These are phyloP conservation scores for Danaus melanippus DNA, from an alignment of 1,140 invertebrate genomes.

Conservation along the genomic window DNA sequence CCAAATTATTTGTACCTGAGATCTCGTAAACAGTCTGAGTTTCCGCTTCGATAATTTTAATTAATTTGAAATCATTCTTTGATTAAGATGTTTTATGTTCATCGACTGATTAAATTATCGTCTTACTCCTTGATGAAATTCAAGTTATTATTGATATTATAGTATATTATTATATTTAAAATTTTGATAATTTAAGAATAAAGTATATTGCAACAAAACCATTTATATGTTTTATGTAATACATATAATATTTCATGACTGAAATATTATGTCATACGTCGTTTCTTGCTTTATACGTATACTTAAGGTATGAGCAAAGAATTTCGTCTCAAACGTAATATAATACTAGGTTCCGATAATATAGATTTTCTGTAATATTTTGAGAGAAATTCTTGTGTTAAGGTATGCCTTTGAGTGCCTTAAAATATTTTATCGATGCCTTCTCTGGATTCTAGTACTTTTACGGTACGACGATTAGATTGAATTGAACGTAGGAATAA, in stretches of 20 bases:
- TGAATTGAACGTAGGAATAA: slow-evolving; percentile 11
- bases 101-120: too few species aligned
- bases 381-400: slow-evolving; percentile 13
- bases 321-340: slow-evolving; percentile 6
- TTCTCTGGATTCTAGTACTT: slow-evolving; percentile 9
- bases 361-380: slow-evolving; percentile 18
- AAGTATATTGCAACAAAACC: too few species aligned
- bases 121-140: neutral
- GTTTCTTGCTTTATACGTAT: too few species aligned
- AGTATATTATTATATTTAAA: neutral
- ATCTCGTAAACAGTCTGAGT: slow-evolving; percentile 6
- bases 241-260: too few species aligned
- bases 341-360: slow-evolving; percentile 13
- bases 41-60: slow-evolving; percentile 21
- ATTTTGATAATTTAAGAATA: too few species aligned
- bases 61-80: slow-evolving; percentile 14
- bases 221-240: too few species aligned
- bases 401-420: slow-evolving; percentile 21
- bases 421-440: slow-evolving; percentile 25
- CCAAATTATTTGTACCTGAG: slow-evolving; percentile 7
- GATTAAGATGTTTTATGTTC: slow-evolving; percentile 11
- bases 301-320: slow-evolving; percentile 5
- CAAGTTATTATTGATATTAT: neutral
- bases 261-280: too few species aligned
- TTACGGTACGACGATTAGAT: slow-evolving; percentile 15